phyloP scores from a whole-genome alignment of 2,888 invertebrate species.

The Cerastoderma edule region DNA sequence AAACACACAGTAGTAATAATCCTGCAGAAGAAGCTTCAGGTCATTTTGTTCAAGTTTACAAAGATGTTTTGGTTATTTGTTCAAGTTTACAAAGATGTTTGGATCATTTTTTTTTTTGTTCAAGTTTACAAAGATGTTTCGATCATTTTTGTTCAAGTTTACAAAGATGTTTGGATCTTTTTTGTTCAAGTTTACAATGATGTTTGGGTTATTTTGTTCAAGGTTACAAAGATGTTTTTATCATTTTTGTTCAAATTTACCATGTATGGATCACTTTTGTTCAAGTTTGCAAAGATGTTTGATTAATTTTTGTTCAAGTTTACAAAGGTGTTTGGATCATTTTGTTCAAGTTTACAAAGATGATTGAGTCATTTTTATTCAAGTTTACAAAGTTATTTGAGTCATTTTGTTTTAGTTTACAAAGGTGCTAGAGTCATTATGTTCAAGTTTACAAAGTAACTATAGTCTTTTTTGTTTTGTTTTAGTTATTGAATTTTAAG shows the following conservation, averaged over 20 bases:
- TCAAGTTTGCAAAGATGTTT: background rate
- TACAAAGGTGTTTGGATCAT: background rate
- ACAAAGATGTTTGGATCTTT: background rate
- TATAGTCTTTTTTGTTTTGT: no score
- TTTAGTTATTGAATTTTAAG: no score
- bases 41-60: background rate
- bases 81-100: background rate
- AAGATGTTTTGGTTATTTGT: background rate
- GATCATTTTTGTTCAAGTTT: constrained; percentile 2
- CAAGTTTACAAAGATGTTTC: no score
- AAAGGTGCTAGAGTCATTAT: background rate
- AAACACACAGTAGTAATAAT: background rate
- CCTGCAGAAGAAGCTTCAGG: background rate
- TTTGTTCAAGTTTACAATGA: background rate
- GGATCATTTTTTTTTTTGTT: background rate
- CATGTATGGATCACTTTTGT: background rate
- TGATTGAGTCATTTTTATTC: background rate
- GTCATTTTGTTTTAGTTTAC: background rate
- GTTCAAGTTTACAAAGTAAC: background rate
- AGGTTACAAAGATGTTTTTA: background rate
- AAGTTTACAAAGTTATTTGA: background rate
- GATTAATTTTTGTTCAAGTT: background rate
- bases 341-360: background rate
- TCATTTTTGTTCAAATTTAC: no score
- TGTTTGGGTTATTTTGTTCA: background rate